phyloP scores from a whole-genome alignment of 2,797 vertebrate species.

The Acrossocheilus wenchowensis region DNA sequence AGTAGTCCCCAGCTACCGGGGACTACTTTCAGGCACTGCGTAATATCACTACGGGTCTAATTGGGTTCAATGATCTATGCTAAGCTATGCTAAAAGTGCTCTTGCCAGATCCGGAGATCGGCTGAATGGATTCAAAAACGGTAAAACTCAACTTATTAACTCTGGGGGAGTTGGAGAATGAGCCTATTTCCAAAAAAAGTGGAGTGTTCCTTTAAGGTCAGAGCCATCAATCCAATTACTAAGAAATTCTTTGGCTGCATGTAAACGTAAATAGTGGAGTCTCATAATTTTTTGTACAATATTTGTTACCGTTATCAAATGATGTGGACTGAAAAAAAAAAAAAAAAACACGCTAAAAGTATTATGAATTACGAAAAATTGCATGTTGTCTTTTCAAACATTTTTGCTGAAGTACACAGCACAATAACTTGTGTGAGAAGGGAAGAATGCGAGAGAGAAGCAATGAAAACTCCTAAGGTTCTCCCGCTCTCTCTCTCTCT shows the following conservation, averaged over 20 bases:
- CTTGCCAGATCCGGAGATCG: no score
- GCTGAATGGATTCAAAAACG: no score
- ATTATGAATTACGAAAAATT: no score
- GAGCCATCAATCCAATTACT: neutral
- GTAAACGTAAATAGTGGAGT: neutral
- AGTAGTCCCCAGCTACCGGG: no score
- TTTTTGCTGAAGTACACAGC: neutral
- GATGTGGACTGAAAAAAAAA: neutral
- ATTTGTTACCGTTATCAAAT: neutral
- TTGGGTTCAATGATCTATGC: no score
- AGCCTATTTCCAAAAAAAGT: no score
- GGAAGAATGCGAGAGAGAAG: conserved; percentile 40
- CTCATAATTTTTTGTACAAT: neutral
- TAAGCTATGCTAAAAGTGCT: no score
- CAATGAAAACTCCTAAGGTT: conserved; percentile 45
- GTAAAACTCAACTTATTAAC: no score
- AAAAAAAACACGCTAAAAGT: neutral
- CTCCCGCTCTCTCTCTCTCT: conserved; percentile 6
- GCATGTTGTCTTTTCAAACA: neutral
- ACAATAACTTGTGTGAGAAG: conserved; percentile 23
- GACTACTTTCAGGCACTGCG: no score
- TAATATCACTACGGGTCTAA: no score
- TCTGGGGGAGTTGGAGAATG: no score
- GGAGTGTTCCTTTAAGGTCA: no score
- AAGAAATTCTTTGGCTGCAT: neutral